phyloP scores from a whole-genome alignment of 2,113 vertebrate species.

The Saccopteryx leptura region DNA sequence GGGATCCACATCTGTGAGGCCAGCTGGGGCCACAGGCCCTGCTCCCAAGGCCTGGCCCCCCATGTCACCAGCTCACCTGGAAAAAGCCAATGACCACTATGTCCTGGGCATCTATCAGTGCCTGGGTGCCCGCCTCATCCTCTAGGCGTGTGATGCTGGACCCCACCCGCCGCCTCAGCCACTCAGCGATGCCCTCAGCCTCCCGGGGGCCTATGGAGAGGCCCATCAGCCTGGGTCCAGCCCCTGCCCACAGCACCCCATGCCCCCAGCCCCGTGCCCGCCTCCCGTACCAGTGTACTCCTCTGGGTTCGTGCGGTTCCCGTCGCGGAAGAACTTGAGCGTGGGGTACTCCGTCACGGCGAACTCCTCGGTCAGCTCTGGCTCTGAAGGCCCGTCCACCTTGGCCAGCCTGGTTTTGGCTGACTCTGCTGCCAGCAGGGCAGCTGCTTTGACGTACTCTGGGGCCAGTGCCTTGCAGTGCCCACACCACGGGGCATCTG shows the following conservation, averaged over 20 bases:
- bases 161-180: slow-evolving; percentile 90
- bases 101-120: slow-evolving; percentile 86
- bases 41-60: neutral
- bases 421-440: slow-evolving; percentile 87
- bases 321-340: slow-evolving; percentile 91
- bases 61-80: slow-evolving; percentile 84
- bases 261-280: fast-evolving
- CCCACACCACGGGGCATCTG: slow-evolving; percentile 95
- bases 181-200: slow-evolving; percentile 87
- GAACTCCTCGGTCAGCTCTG: slow-evolving; percentile 91
- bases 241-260: fast-evolving
- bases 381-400: slow-evolving; percentile 91
- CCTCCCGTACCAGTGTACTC: slow-evolving; percentile 88
- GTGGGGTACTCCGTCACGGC: slow-evolving; percentile 90
- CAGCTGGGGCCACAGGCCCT: fast-evolving
- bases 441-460: slow-evolving; percentile 89
- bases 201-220: slow-evolving; percentile 88
- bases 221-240: neutral
- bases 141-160: slow-evolving; percentile 86
- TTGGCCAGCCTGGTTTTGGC: slow-evolving; percentile 89
- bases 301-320: slow-evolving; percentile 90
- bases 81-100: slow-evolving; percentile 94
- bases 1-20: neutral
- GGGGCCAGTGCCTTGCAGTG: slow-evolving; percentile 94
- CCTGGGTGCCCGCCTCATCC: slow-evolving; percentile 56